A percentile compares a stretch with the other conserved stretches of the same genome.
These are phyloP conservation scores for Electrophaes corylata DNA, from an alignment of 2,888 invertebrate genomes.

Conservation along the genomic window DNA sequence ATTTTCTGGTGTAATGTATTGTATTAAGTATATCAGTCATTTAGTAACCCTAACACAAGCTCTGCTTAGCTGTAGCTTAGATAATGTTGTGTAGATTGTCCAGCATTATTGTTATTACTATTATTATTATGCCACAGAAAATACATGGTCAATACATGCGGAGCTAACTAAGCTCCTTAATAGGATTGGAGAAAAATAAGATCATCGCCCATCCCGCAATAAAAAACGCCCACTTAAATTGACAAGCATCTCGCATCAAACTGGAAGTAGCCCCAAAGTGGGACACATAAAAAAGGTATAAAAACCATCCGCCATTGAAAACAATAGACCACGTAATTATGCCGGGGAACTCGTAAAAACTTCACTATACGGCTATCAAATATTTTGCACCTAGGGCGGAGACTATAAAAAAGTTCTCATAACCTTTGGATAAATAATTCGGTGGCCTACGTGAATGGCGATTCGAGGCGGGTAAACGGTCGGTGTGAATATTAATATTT, in stretches of 20 bases:
- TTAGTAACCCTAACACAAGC: no score
- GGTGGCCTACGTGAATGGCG: conserved; percentile 31
- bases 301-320: conserved; percentile 48
- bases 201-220: conserved; percentile 27
- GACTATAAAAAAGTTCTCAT: conserved; percentile 40
- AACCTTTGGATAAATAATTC: conserved; percentile 41
- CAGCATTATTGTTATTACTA: no score
- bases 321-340: conserved; percentile 71
- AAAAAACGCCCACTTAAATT: conserved; percentile 38
- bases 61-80: no score
- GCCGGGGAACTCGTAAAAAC: conserved; percentile 62
- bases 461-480: conserved; percentile 21
- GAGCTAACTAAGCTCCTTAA: neutral
- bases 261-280: conserved; percentile 44
- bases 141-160: no score
- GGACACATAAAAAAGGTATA: conserved; percentile 50
- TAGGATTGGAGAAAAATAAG: conserved; percentile 11
- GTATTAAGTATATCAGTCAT: no score
- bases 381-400: conserved; percentile 68
- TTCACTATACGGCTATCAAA: conserved; percentile 63
- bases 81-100: no score
- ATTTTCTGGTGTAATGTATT: no score
- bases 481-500: conserved; percentile 23
- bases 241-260: conserved; percentile 37
- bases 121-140: no score